phyloP scores from a whole-genome alignment of 1,140 invertebrate genomes.

The Drosophila sulfurigaster region DNA sequence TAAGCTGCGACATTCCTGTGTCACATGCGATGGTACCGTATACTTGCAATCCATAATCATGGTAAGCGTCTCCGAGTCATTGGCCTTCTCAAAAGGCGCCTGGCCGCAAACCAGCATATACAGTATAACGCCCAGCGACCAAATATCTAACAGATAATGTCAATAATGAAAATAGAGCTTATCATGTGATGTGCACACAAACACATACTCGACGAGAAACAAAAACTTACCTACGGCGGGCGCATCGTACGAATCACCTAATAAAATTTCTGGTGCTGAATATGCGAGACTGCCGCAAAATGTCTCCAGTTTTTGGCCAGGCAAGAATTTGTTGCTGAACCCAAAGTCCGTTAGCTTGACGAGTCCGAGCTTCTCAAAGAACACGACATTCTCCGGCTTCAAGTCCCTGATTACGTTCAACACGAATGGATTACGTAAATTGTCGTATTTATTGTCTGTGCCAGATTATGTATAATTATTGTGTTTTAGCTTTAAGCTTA shows the following conservation, averaged over 20 bases:
- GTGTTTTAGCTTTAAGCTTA: slow-evolving; percentile 86
- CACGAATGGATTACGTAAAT: slow-evolving; percentile 63
- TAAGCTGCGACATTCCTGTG: slow-evolving; percentile 92
- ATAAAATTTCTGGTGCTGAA: slow-evolving; percentile 99
- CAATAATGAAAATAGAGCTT: slow-evolving; percentile 26
- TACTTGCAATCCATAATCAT: slow-evolving; percentile 99
- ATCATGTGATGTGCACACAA: slow-evolving; percentile 17
- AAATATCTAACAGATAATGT: slow-evolving; percentile 90
- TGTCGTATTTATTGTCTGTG: background rate
- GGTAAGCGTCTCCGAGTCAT: slow-evolving; percentile 99
- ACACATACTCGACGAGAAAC: background rate
- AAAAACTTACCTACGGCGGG: slow-evolving; percentile 93
- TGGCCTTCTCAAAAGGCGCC: slow-evolving; percentile 99
- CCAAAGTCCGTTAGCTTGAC: slow-evolving; percentile 99
- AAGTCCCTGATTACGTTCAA: slow-evolving; percentile 95
- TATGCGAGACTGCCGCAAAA: slow-evolving; percentile 99
- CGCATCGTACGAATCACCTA: slow-evolving; percentile 97
- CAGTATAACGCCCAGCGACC: slow-evolving; percentile 99
- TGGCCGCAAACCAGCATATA: slow-evolving; percentile 99
- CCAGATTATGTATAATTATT: slow-evolving; percentile 9
- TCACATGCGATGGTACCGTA: slow-evolving; percentile 95
- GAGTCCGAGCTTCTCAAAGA: slow-evolving; percentile 98
- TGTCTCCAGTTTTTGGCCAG: slow-evolving; percentile 98
- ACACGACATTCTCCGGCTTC: slow-evolving; percentile 99
- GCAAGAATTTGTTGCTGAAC: slow-evolving; percentile 98